Base-by-base conservation (phyloP, 2,113 vertebrate species). In the Phoenicopterus ruber region DNA sequence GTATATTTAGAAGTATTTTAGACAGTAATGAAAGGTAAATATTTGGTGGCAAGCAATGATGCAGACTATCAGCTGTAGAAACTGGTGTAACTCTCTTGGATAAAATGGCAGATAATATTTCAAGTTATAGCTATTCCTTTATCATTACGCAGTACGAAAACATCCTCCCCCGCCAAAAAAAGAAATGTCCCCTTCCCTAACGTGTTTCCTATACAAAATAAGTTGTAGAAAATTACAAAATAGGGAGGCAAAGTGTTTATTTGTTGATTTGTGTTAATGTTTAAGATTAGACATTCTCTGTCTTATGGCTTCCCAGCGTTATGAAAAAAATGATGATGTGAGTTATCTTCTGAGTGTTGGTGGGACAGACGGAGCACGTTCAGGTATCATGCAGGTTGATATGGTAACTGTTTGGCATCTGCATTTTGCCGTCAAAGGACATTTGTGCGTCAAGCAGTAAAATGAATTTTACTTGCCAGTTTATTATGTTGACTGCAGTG, bases 211-310 rank as follows among this genome's bases (percentile, higher is more conserved):
- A 8, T 6, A 26, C 6, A 58, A 71, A 78, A 66, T 1, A 32
- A 47, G 50, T 18, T 26, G 14, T 24, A 86, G 15, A 67, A 72
- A 69, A 57, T 31, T 6, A 13, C 40, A 58, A 70, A 82, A 76
- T 54, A 72, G 1, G 5, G 4, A 19, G 0, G 1, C 2, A 77
- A 77, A 81, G 0, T 0, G 0, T 38, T 87, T 55, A 65, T 34
- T 42, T 12, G 42, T 42, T 42, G 42, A 42, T 42, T 42, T 42
- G 42, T 50, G 14, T 19, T 57, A 5, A 2, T 72, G 29, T 78
- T 81, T 34, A 71, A 34, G 38, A 52, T 63, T 63, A 91, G 16
- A 50, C 2, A 13, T 67, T 63, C 46, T 59, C 26, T 54, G 7
- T 5, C 0, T 73, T 70, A 38, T 2, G 28, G 15, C 7, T 80